phyloP scores from a whole-genome alignment of 2,888 invertebrate genomes.

The Neuroscelio doddi region DNA sequence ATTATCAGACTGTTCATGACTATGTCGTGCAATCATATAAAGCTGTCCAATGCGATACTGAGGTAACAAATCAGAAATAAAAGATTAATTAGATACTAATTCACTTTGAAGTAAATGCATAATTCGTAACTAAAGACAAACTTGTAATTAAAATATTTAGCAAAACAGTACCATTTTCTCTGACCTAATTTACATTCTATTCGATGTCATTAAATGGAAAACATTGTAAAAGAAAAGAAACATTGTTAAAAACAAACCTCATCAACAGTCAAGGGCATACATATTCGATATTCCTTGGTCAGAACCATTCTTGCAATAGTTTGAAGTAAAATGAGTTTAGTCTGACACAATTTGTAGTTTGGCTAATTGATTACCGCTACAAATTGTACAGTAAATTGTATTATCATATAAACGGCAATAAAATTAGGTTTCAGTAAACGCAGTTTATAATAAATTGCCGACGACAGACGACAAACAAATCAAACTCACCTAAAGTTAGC shows the following conservation, averaged over 20 bases:
- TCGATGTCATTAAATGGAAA: no score
- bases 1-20: slow-evolving; percentile 90
- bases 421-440: neutral
- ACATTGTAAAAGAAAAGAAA: slow-evolving; percentile 1
- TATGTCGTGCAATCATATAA: slow-evolving; percentile 96
- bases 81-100: slow-evolving; percentile 14
- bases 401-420: neutral
- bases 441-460: neutral
- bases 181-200: no score
- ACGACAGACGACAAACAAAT: no score
- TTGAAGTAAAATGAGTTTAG: neutral
- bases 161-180: no score
- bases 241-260: slow-evolving; percentile 79
- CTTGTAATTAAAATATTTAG: neutral
- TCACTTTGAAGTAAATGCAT: slow-evolving; percentile 23
- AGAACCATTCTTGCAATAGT: slow-evolving; percentile 79
- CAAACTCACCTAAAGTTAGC: no score
- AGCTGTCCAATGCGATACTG: slow-evolving; percentile 93
- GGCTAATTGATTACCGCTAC: no score
- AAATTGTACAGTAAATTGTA: no score
- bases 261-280: slow-evolving; percentile 93
- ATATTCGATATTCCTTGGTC: slow-evolving; percentile 91
- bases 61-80: slow-evolving; percentile 58
- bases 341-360: no score
- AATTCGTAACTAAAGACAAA: neutral